Evolutionary conservation across 2,888 invertebrate species (phyloP), one percentile per base, ranked within the genome.

Genomic region (Sturmia bella): DNA sequence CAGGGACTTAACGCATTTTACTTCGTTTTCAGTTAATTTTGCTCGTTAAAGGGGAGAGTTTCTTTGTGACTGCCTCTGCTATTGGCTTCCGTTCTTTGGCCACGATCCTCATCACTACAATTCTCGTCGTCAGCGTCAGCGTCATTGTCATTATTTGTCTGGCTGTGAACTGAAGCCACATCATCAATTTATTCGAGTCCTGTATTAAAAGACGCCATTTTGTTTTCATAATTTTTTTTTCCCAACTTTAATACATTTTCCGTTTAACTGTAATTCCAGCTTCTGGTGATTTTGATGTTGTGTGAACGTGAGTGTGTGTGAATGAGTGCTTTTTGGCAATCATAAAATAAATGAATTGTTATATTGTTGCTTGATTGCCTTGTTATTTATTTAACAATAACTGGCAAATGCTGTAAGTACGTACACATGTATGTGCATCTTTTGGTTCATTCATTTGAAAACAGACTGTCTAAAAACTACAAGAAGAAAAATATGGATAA

Each of bases 271-370:
- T 75, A 64, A 82, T 74, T 77, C 74, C 57, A 68, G 68, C 59
- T 64, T 66, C 3, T 52, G 17, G 45, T 37, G 50, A 48, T 52
- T 72, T 56, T 77, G 50, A 27, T 52, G 12, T 37, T 9, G 68
- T 83, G 64, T 50, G 52, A 41, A 21, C 68, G 7, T 43, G 56
- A n/a, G 43, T 61, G 56, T 37, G 48, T 64, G 19, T 68, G 48
- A 41, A n/a, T 50, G 59, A 15, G 52, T 39, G 76, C 50, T 80
- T 84, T 80, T 83, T 84, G 82, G 86, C 86, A 83, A 80, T 89
- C 88, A 89, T 89, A 88, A 89, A 89, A 88, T 89, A 89, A 89
- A 89, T 89, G 89, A 89, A 89, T 89, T 89, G 89, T 87, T 89
- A 87, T 88, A 88, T 87, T 86, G 85, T 84, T 84, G 86, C 86